phyloP scores from a whole-genome alignment of 1,140 invertebrate species.

The Zaprionus vittiger region DNA sequence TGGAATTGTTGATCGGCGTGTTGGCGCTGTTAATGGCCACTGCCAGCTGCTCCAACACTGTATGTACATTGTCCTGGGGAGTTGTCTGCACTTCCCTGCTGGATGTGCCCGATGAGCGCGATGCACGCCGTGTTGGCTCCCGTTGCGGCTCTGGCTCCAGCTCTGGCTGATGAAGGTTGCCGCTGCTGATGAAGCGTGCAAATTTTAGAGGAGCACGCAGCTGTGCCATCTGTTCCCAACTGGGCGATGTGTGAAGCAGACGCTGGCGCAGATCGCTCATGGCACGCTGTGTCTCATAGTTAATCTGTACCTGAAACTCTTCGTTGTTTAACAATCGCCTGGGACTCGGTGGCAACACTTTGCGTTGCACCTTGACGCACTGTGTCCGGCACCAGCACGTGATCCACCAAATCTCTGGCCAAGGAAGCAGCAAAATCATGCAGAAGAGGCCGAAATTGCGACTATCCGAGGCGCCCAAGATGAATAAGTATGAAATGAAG shows the following conservation, averaged over 20 bases:
- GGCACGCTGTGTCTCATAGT: slow-evolving; percentile 19
- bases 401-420: slow-evolving; percentile 15
- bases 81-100: background rate
- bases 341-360: background rate
- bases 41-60: slow-evolving; percentile 9
- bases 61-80: background rate
- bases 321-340: background rate
- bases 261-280: slow-evolving; percentile 2
- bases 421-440: slow-evolving; percentile 1
- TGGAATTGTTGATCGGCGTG: background rate
- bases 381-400: background rate
- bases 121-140: background rate
- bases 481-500: slow-evolving; percentile 8
- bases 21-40: background rate
- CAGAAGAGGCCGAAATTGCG: background rate
- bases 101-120: background rate
- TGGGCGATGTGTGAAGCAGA: background rate
- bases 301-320: background rate
- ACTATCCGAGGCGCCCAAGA: slow-evolving; percentile 19
- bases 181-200: slow-evolving; percentile 21
- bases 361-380: background rate
- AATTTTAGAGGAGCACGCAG: slow-evolving; percentile 9
- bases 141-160: background rate
- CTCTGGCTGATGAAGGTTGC: background rate
- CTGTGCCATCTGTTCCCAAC: slow-evolving; percentile 22